Base-by-base conservation (phyloP, 2,888 invertebrate species). In the Drosophila paranaensis region DNA sequence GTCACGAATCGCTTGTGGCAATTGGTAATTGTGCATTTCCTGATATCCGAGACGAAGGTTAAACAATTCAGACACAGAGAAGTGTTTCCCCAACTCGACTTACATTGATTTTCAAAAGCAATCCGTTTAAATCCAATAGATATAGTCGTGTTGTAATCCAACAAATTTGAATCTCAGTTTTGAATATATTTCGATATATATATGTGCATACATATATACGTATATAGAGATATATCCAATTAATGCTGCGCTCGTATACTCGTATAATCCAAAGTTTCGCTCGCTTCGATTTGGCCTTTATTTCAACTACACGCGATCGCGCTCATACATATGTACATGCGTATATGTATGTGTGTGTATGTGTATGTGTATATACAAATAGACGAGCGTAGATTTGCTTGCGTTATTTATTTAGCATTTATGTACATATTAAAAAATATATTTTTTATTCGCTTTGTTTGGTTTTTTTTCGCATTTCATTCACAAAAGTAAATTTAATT, bases 31-130 rank as follows among this genome's bases (percentile, higher is more conserved):
- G 71, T 72, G 70, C 73, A 80, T 74, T 82, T 88, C 88, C 88
- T 84, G 78, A 68, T 62, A 76, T 60, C 33, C 40, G 54, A 68
- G 48, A 48, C 62, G 61, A 84, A 88, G 82, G 82, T 74, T 71
- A 69, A 56, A 20, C 65, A 43, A 35, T 50, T 64, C 35, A 39
- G 63, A 14, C 37, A 37, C n/a, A 9, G 9, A 53, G 37, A 53
- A 37, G 30, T n/a, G 4, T 27, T 54, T 27, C n/a, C 27, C 40
- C 40, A n/a, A 30, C 37, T 53, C 51, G 76, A 92, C 92, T 92
- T 91, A 92, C 92, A 89, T 91, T 91, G 88, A 81, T 90, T 92
- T 89, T 90, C 81, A 90, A 91, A 91, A 92, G 91, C 92, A 92
- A 92, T 91, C 91, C 90, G 63, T 55, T 27, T 30, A 58, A 75